A percentile compares a stretch with the other conserved stretches of the same genome.
Evolutionary conservation across 2,888 invertebrate genomes (phyloP).

Genomic region (Polydesmus complanatus): DNA sequence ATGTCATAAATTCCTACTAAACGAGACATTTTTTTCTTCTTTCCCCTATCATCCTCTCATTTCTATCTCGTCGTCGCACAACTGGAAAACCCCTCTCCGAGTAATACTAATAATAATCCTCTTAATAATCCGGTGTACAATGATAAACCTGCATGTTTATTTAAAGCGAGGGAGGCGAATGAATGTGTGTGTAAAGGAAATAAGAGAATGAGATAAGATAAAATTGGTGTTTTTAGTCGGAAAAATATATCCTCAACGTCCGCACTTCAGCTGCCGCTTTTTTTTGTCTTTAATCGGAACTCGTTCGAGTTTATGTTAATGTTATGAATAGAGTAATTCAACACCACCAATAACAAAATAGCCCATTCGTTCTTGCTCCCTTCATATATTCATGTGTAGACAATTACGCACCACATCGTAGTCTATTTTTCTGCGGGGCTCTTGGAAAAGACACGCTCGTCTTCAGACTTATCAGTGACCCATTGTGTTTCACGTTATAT

Average conservation of each 20-base stretch:
- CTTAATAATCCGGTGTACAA: neutral
- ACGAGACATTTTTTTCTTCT: neutral
- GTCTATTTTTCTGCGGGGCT: no score
- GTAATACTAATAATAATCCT: neutral
- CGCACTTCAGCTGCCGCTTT: no score
- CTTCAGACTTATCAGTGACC: no score
- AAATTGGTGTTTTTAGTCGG: neutral
- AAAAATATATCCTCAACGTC: neutral
- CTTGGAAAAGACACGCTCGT: no score
- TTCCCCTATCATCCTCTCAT: neutral
- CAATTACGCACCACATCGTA: no score
- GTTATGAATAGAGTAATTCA: neutral
- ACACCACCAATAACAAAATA: slow-evolving; percentile 1
- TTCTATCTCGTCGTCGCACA: no score
- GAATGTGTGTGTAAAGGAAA: neutral
- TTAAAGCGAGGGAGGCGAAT: neutral
- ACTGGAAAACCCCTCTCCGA: no score
- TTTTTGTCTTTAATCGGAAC: no score
- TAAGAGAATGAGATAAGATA: neutral
- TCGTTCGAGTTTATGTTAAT: neutral
- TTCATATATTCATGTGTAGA: no score
- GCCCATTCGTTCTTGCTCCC: no score
- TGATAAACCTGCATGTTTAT: neutral
- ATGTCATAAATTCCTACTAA: neutral
- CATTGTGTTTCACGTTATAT: neutral